Conservation (phyloP, 2,888 invertebrate genomes). For the Nomada goodeniana region DNA sequence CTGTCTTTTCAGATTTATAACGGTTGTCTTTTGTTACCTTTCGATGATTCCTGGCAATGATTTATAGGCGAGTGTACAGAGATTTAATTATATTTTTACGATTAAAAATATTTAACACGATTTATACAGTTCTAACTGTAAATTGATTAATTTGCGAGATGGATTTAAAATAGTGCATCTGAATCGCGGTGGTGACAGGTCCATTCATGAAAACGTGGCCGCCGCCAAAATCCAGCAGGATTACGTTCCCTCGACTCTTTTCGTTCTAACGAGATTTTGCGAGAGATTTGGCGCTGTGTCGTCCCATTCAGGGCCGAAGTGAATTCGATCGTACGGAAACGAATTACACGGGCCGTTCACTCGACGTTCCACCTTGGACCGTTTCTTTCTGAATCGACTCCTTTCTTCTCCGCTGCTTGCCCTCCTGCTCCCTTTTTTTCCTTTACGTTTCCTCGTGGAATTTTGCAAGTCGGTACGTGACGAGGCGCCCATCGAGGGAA, state of each 20-base stretch:
- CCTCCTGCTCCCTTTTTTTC: conserved; percentile 10
- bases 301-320: conserved; percentile 45
- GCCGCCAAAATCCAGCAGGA: conserved; percentile 12
- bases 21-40: too few species aligned
- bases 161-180: neutral
- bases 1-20: too few species aligned
- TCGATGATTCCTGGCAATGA: too few species aligned
- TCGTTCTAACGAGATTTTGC: conserved; percentile 77
- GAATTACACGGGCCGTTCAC: conserved; percentile 78
- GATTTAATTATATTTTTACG: too few species aligned
- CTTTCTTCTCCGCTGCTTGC: conserved; percentile 39
- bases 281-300: conserved; percentile 77
- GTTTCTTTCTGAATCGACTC: conserved; percentile 49
- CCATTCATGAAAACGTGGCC: neutral
- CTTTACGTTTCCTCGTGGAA: conserved; percentile 24
- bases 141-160: too few species aligned
- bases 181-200: neutral
- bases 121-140: too few species aligned
- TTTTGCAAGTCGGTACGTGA: conserved; percentile 58
- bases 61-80: too few species aligned
- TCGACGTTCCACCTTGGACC: conserved; percentile 71
- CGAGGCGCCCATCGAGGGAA: conserved; percentile 12
- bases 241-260: conserved; percentile 47
- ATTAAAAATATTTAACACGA: too few species aligned
- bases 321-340: conserved; percentile 77